These are phyloP conservation scores for Axis porcinus DNA, from an alignment of 2,113 vertebrate genomes.

Conservation along the genomic window DNA sequence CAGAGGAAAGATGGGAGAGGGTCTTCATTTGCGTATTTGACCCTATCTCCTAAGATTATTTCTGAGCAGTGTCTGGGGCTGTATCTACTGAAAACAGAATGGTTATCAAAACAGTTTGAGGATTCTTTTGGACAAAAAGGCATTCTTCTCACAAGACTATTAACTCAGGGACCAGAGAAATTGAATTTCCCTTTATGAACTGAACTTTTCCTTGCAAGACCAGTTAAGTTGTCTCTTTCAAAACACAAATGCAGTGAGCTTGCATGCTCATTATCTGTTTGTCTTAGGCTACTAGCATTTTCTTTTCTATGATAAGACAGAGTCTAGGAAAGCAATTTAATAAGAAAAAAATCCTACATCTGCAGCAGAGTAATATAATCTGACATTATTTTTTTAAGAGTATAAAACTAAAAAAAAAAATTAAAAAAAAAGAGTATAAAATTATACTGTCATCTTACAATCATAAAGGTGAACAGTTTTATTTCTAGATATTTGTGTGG, in stretches of 20 bases:
- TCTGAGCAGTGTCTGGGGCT: neutral
- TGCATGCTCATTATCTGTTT: neutral
- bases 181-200: neutral
- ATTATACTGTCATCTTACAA: neutral
- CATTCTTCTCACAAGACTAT: neutral
- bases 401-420: too few relatives aligned
- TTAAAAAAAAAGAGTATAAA: neutral
- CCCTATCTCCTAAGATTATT: neutral
- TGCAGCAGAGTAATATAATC: neutral
- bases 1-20: neutral
- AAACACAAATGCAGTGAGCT: neutral
- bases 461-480: neutral
- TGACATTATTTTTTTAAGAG: neutral
- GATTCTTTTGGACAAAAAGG: neutral
- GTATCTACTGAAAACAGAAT: neutral
- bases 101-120: neutral
- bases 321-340: neutral
- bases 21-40: neutral
- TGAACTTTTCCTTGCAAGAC: neutral
- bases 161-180: neutral
- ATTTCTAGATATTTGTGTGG: neutral
- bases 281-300: neutral
- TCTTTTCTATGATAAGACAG: neutral
- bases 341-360: neutral
- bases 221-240: slow-evolving; percentile 14